These are phyloP conservation scores for Oplegnathus fasciatus DNA, from an alignment of 2,113 vertebrate species.

Conservation along the genomic window DNA sequence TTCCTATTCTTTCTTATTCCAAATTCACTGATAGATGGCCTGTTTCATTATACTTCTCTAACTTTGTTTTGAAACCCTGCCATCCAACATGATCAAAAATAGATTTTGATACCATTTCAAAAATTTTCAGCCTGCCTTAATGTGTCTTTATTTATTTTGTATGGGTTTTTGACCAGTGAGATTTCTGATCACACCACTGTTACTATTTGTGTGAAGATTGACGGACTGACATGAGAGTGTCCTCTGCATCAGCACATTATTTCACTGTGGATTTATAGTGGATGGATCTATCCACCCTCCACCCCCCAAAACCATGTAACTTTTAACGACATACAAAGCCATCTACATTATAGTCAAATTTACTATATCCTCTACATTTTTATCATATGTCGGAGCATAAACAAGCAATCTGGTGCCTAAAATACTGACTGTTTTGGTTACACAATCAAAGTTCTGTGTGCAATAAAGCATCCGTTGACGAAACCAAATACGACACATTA, in stretches of 20 bases:
- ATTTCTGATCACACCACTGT: background rate
- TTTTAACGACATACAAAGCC: background rate
- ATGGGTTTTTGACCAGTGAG: background rate
- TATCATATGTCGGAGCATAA: background rate
- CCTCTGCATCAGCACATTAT: background rate
- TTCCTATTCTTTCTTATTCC: constrained; percentile 5
- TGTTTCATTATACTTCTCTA: constrained; percentile 1
- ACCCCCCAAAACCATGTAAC: background rate
- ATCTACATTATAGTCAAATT: background rate
- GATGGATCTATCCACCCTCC: background rate
- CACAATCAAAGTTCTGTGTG: too few relatives aligned
- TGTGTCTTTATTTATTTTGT: background rate
- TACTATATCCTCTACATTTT: background rate
- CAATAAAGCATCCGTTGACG: too few relatives aligned
- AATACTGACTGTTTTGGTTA: too few relatives aligned
- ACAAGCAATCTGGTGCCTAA: background rate
- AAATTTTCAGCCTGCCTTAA: background rate
- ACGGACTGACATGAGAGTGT: background rate
- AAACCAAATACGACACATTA: too few relatives aligned
- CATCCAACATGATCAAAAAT: constrained; percentile 1
- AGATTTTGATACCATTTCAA: background rate
- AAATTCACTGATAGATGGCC: constrained; percentile 1
- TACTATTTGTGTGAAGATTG: background rate
- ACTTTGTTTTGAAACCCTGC: constrained; percentile 2
- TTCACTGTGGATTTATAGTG: background rate